phyloP scores from a whole-genome alignment of 2,113 vertebrate species.

The Isurus oxyrinchus region DNA sequence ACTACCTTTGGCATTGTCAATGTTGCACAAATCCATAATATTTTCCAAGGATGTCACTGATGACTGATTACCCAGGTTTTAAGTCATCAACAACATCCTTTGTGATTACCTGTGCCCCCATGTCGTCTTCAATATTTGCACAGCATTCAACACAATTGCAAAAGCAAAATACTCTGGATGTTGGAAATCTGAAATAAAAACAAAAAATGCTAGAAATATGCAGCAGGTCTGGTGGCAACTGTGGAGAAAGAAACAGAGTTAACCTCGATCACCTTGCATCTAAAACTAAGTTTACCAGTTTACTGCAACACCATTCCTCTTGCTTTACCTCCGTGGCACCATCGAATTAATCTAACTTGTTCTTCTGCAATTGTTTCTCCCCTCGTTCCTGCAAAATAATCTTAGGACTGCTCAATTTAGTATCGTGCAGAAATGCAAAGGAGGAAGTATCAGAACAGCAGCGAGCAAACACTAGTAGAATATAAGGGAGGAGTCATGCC shows the following conservation, averaged over 20 bases:
- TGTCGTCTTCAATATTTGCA: not conserved
- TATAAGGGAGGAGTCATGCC: too few relatives aligned
- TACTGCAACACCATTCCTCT: not conserved
- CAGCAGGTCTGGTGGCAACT: too few relatives aligned
- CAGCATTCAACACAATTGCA: not conserved
- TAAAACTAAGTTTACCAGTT: not conserved
- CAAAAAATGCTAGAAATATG: too few relatives aligned
- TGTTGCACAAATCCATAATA: not conserved
- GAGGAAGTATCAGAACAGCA: too few relatives aligned
- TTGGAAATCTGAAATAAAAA: too few relatives aligned
- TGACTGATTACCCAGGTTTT: not conserved
- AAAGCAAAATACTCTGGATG: too few relatives aligned
- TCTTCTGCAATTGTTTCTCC: not conserved
- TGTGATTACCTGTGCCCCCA: not conserved
- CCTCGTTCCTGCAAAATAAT: not conserved
- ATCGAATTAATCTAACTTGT: not conserved
- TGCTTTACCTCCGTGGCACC: not conserved
- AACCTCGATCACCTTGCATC: too few relatives aligned
- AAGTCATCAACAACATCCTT: not conserved
- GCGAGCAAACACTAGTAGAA: too few relatives aligned
- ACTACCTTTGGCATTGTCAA: not conserved
- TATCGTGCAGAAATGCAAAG: not conserved
- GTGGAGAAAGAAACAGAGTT: too few relatives aligned
- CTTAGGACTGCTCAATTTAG: not conserved
- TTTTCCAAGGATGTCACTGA: not conserved